Evolutionary conservation across 1,140 invertebrate genomes (phyloP).

Genomic region (Magallana gigas): DNA sequence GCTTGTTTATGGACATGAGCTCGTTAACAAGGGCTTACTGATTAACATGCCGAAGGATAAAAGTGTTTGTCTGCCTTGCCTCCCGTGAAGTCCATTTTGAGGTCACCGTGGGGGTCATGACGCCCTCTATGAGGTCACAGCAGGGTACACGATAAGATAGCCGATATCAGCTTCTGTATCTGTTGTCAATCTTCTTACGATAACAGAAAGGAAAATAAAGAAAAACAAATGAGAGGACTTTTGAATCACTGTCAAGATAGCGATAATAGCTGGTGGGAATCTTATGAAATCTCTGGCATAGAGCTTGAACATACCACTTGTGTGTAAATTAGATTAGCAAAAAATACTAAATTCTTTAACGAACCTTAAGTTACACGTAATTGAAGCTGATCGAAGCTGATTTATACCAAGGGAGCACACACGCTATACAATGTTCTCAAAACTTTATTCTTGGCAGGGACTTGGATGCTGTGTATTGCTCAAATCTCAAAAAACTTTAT

Average conservation of each 20-base stretch:
- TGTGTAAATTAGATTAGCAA: background rate
- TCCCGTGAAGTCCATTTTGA: background rate
- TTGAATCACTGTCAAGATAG: too few relatives aligned
- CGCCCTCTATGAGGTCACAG: background rate
- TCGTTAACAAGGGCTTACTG: background rate
- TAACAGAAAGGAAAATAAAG: too few relatives aligned
- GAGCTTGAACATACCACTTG: background rate
- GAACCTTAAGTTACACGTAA: constrained; percentile 21
- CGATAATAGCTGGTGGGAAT: too few relatives aligned
- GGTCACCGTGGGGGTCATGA: background rate
- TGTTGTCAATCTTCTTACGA: too few relatives aligned
- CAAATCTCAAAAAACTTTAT: constrained; percentile 1
- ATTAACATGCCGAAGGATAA: background rate
- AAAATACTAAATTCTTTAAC: background rate
- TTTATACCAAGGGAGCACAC: background rate
- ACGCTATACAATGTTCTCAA: background rate
- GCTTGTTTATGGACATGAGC: background rate
- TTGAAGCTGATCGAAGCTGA: background rate
- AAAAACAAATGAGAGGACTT: too few relatives aligned
- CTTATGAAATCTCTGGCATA: too few relatives aligned
- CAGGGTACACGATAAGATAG: background rate
- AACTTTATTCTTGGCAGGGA: background rate
- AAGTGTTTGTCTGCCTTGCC: background rate
- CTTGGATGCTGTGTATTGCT: background rate
- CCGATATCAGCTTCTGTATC: too few relatives aligned